Evolutionary conservation across 1,140 invertebrate genomes (phyloP).

Genomic region (Drosophila mojavensis): DNA sequence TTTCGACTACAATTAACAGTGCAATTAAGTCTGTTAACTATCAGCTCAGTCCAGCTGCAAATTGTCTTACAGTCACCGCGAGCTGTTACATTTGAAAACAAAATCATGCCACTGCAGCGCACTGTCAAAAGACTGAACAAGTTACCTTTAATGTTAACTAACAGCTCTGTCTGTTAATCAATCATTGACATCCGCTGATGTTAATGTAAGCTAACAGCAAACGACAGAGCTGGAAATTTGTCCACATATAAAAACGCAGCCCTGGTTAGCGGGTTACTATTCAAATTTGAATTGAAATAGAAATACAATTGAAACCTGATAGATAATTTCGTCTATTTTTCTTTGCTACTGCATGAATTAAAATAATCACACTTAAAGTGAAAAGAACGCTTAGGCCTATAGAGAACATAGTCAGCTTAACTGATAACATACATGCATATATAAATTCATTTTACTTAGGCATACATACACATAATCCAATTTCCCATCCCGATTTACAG

Average conservation of each 20-base stretch:
- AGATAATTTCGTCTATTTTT: too few relatives aligned
- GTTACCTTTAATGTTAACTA: too few relatives aligned
- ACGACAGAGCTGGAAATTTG: not conserved
- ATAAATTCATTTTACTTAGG: slow-evolving; percentile 20
- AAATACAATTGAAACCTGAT: too few relatives aligned
- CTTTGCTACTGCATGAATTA: too few relatives aligned
- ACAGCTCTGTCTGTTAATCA: too few relatives aligned
- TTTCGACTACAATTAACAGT: slow-evolving; percentile 1
- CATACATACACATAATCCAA: not conserved
- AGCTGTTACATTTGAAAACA: too few relatives aligned
- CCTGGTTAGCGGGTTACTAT: not conserved
- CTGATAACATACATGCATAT: slow-evolving; percentile 16
- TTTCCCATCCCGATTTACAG: slow-evolving; percentile 19
- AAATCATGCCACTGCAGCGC: too few relatives aligned
- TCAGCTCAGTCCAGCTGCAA: not conserved
- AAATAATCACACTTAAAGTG: not conserved
- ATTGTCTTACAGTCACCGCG: not conserved
- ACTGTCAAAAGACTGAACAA: too few relatives aligned
- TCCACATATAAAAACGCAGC: not conserved
- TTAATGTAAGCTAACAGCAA: too few relatives aligned
- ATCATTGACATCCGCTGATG: too few relatives aligned
- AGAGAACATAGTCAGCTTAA: slow-evolving; percentile 22
- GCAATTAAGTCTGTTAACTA: slow-evolving; percentile 1
- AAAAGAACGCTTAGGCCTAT: slow-evolving; percentile 14
- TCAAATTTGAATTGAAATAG: not conserved